A percentile compares a stretch with the other conserved stretches of the same genome.
Conservation (phyloP, 2,113 vertebrate genomes). For the Vulpes lagopus region DNA sequence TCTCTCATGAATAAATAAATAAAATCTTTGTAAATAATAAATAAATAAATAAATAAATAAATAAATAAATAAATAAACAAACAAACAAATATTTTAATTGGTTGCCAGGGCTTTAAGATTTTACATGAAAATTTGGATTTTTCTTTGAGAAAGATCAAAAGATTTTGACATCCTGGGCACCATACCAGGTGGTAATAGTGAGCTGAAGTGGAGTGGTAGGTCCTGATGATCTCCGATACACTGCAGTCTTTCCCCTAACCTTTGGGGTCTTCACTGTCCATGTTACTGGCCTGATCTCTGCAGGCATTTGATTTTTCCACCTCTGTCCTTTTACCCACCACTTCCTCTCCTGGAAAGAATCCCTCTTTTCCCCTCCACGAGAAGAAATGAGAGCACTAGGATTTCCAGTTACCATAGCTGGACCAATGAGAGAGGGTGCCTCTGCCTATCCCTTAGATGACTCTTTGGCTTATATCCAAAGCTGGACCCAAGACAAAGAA, state of each 20-base stretch:
- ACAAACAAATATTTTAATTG: not conserved
- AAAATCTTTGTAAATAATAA: no score
- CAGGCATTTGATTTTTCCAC: not conserved
- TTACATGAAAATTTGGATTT: not conserved
- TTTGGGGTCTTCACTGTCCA: not conserved
- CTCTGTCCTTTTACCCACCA: not conserved
- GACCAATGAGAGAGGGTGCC: not conserved
- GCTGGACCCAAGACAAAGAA: not conserved
- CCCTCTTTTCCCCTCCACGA: not conserved
- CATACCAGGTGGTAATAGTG: not conserved
- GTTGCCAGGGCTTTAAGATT: not conserved
- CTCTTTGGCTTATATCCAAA: not conserved
- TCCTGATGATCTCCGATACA: not conserved
- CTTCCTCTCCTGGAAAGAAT: not conserved
- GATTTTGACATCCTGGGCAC: not conserved
- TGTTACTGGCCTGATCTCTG: not conserved
- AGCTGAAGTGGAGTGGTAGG: not conserved
- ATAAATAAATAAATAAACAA: no score
- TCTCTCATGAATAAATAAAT: no score
- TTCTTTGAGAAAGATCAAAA: not conserved
- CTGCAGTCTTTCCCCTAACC: rapidly evolving
- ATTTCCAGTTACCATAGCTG: not conserved
- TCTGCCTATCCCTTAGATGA: not conserved
- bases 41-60: no score
- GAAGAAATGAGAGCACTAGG: not conserved